phyloP scores from a whole-genome alignment of 2,888 invertebrate genomes.

The Eupeodes latifasciatus region DNA sequence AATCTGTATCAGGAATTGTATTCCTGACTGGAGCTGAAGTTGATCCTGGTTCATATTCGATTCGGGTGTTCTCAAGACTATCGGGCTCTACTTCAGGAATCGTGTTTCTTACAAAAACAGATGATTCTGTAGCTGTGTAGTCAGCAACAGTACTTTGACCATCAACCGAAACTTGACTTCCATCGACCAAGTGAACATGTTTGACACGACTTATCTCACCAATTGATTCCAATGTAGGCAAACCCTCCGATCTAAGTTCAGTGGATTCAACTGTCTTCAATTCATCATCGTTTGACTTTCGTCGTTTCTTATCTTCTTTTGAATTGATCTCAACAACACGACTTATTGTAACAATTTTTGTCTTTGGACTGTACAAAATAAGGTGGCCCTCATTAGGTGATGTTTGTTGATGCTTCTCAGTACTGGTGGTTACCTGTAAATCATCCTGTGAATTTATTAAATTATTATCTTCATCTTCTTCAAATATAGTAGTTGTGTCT shows the following conservation, averaged over 20 bases:
- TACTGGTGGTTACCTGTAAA: slow-evolving; percentile 73
- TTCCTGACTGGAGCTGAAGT: slow-evolving; percentile 69
- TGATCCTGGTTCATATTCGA: slow-evolving; percentile 58
- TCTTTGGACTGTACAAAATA: slow-evolving; percentile 79
- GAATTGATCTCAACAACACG: slow-evolving; percentile 89
- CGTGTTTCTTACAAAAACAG: slow-evolving; percentile 80
- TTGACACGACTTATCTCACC: slow-evolving; percentile 89
- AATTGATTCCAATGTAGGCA: slow-evolving; percentile 87
- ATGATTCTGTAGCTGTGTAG: slow-evolving; percentile 82
- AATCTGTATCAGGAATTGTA: slow-evolving; percentile 68
- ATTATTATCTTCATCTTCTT: slow-evolving; percentile 77
- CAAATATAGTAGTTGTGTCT: slow-evolving; percentile 75
- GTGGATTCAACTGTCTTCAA: slow-evolving; percentile 85
- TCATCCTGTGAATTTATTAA: slow-evolving; percentile 74
- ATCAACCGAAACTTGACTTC: slow-evolving; percentile 81
- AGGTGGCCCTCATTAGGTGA: slow-evolving; percentile 80
- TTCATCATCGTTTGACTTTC: slow-evolving; percentile 85
- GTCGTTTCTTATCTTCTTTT: slow-evolving; percentile 86
- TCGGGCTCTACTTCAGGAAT: slow-evolving; percentile 77
- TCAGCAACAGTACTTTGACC: slow-evolving; percentile 84
- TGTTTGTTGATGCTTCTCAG: slow-evolving; percentile 63
- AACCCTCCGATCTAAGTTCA: slow-evolving; percentile 86
- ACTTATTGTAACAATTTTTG: slow-evolving; percentile 89
- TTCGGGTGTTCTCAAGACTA: slow-evolving; percentile 65
- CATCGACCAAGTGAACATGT: slow-evolving; percentile 87